A percentile compares a stretch with the other conserved stretches of the same genome.
phyloP scores from a whole-genome alignment of 2,113 vertebrate species.

The Lamprologus tigripictilis region DNA sequence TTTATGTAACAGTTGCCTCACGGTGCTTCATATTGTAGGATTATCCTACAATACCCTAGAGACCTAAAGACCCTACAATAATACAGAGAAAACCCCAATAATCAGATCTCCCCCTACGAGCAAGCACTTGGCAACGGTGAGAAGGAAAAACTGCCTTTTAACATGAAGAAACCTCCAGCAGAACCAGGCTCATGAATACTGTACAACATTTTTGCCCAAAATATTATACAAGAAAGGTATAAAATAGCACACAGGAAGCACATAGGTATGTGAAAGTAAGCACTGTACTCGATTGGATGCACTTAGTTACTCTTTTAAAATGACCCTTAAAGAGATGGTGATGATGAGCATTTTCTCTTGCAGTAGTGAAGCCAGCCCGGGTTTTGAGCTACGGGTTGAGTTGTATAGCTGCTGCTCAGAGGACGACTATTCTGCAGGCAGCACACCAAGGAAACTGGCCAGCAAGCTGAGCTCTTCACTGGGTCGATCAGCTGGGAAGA shows the following conservation, averaged over 20 bases:
- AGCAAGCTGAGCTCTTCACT: constrained; percentile 88
- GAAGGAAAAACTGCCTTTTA: background rate
- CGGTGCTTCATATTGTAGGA: background rate
- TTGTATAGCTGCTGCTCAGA: constrained; percentile 86
- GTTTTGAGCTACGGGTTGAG: constrained; percentile 83
- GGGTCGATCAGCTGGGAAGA: constrained; percentile 82
- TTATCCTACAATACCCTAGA: background rate
- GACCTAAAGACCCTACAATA: background rate
- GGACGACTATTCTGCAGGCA: constrained; percentile 78
- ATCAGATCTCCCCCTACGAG: background rate
- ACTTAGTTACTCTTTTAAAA: background rate
- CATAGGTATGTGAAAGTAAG: background rate
- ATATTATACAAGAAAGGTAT: background rate
- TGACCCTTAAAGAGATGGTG: background rate
- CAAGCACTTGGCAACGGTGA: background rate
- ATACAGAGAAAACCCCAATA: background rate
- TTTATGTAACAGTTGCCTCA: background rate
- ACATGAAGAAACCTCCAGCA: background rate
- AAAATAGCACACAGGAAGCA: background rate
- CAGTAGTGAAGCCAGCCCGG: constrained; percentile 76
- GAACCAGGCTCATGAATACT: background rate
- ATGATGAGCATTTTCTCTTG: background rate
- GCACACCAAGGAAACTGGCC: constrained; percentile 81
- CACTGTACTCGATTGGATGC: background rate
- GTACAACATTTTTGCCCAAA: background rate